A percentile compares a stretch with the other conserved stretches of the same genome.
Evolutionary conservation across 2,888 invertebrate species (phyloP).

Genomic region (Raillietiella orientalis): DNA sequence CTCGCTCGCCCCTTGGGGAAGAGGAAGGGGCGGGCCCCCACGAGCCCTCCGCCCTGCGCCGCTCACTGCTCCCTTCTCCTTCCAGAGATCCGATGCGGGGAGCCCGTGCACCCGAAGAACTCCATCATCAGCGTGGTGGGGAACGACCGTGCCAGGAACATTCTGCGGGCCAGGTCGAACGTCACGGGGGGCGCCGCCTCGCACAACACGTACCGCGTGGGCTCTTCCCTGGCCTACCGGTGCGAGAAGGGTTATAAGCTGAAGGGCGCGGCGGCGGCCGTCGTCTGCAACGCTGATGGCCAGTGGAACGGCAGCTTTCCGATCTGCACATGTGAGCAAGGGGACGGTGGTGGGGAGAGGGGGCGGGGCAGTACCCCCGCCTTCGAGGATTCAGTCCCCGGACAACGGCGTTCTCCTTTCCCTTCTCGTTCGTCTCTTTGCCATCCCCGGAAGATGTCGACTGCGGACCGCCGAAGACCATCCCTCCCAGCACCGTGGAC

Average conservation of each 20-base stretch:
- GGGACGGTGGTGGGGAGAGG: background rate
- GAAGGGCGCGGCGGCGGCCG: constrained; percentile 33
- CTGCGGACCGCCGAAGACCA: constrained; percentile 37
- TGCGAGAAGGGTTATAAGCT: constrained; percentile 47
- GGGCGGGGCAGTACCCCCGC: no score
- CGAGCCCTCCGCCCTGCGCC: no score
- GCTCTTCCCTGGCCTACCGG: constrained; percentile 49
- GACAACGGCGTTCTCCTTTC: no score
- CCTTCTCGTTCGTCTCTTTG: background rate
- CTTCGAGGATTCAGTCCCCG: no score
- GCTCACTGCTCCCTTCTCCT: no score
- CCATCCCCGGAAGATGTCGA: constrained; percentile 31
- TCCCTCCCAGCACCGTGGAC: constrained; percentile 37
- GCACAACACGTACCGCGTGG: constrained; percentile 64
- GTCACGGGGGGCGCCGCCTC: no score
- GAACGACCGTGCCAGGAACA: constrained; percentile 52
- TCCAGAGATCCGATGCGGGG: constrained; percentile 53
- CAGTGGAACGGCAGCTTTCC: constrained; percentile 56
- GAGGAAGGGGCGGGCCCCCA: no score
- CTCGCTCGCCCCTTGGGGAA: no score
- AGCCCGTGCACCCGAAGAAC: constrained; percentile 46
- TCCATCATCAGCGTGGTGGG: constrained; percentile 62
- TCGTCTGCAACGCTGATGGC: constrained; percentile 35
- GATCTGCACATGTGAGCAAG: constrained; percentile 38
- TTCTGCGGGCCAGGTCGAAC: no score